Evolutionary conservation across 2,113 vertebrate species (phyloP).

Genomic region (Falco punctatus): DNA sequence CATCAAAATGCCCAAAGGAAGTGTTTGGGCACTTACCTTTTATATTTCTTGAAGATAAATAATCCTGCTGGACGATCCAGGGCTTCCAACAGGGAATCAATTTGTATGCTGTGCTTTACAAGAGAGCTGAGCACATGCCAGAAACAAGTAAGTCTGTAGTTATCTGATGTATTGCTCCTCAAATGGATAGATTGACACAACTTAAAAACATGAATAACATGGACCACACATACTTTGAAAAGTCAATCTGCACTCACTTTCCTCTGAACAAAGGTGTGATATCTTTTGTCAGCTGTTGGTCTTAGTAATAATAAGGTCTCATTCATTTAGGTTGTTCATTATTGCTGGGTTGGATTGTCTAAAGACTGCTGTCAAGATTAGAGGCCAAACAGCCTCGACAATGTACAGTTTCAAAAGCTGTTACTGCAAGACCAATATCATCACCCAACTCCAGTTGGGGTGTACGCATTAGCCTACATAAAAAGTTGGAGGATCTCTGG

Average conservation of each 20-base stretch:
- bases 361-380: background rate
- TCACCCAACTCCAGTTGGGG: background rate
- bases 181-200: conserved; percentile 17
- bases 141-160: conserved; percentile 28
- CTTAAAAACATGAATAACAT: background rate
- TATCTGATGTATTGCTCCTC: conserved; percentile 44
- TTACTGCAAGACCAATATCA: background rate
- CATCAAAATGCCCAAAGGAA: conserved; percentile 16
- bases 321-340: background rate
- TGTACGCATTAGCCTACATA: rapidly evolving
- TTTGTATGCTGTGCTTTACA: conserved; percentile 8
- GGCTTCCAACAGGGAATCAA: conserved; percentile 32
- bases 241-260: background rate
- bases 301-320: background rate
- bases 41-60: conserved; percentile 25
- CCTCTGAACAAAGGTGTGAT: background rate
- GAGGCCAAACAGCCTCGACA: background rate
- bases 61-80: background rate
- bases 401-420: background rate
- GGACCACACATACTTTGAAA: conserved; percentile 28
- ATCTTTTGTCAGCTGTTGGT: background rate
- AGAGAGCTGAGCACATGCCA: conserved; percentile 30
- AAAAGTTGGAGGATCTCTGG: background rate
- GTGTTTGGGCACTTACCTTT: background rate
- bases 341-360: background rate